Percentiles rank a stretch among this genome's conserved stretches.
phyloP scores from a whole-genome alignment of 2,888 invertebrate genomes.

The Thereva unica region DNA sequence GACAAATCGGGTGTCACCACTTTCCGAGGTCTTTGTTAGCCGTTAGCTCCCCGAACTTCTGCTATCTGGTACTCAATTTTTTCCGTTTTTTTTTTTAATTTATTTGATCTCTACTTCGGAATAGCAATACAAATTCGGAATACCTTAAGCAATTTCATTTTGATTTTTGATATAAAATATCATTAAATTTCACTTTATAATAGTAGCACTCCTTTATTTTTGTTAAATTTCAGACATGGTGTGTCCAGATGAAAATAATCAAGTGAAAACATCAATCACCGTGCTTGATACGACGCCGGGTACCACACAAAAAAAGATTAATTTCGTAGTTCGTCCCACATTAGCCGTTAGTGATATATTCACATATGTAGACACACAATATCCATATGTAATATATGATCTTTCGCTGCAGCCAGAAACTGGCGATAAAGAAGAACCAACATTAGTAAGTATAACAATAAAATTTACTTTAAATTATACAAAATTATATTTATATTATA shows the following conservation, averaged over 20 bases:
- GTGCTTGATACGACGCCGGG: constrained; percentile 55
- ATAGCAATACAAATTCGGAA: too few species aligned
- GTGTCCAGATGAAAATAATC: constrained; percentile 45
- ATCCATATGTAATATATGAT: constrained; percentile 53
- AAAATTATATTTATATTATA: constrained; percentile 22
- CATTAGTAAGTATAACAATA: constrained; percentile 12
- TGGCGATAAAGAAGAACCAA: constrained; percentile 15
- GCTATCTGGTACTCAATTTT: background rate
- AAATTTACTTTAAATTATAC: background rate
- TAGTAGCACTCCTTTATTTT: too few species aligned
- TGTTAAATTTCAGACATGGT: constrained; percentile 58
- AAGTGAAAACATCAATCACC: constrained; percentile 51
- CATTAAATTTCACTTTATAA: too few species aligned
- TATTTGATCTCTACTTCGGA: constrained; percentile 52
- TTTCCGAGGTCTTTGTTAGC: too few species aligned
- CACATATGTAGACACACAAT: constrained; percentile 52
- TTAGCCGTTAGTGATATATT: constrained; percentile 54
- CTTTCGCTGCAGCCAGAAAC: constrained; percentile 51
- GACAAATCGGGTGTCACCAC: too few species aligned
- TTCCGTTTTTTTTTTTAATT: constrained; percentile 52
- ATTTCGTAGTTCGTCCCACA: constrained; percentile 52
- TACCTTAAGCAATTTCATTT: too few species aligned
- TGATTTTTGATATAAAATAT: too few species aligned
- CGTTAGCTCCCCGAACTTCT: too few species aligned
- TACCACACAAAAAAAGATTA: constrained; percentile 55